A percentile compares a stretch with the other conserved stretches of the same genome.
Conservation (phyloP, 2,797 vertebrate species). For the Vireo griseus region DNA sequence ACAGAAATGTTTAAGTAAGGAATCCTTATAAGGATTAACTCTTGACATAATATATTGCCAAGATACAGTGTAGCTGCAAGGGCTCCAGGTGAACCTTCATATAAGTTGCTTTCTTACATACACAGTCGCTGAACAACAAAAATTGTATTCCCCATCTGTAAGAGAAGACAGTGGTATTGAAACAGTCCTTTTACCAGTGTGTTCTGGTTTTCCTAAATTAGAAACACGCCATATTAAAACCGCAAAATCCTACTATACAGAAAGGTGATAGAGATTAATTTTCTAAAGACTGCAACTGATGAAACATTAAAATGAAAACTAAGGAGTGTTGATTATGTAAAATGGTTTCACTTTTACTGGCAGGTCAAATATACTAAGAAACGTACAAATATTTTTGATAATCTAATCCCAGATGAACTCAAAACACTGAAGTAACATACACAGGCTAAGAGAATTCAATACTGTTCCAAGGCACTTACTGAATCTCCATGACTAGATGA, state of each 20-base stretch:
- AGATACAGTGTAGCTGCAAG: slow-evolving; percentile 65
- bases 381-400: slow-evolving; percentile 78
- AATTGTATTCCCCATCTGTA: slow-evolving; percentile 25
- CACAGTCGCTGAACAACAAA: slow-evolving; percentile 15
- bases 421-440: slow-evolving; percentile 75
- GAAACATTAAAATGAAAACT: slow-evolving; percentile 65
- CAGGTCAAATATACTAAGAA: slow-evolving; percentile 85
- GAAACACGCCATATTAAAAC: slow-evolving; percentile 23
- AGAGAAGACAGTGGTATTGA: slow-evolving; percentile 47
- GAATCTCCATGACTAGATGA: slow-evolving; percentile 83
- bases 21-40: slow-evolving; percentile 67
- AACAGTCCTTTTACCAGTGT: slow-evolving; percentile 51
- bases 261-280: slow-evolving; percentile 16
- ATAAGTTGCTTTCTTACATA: slow-evolving; percentile 59
- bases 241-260: neutral
- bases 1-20: slow-evolving; percentile 64
- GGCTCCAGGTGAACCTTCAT: slow-evolving; percentile 64
- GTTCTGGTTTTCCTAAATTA: slow-evolving; percentile 36
- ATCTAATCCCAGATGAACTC: slow-evolving; percentile 77
- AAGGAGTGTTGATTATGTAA: slow-evolving; percentile 34
- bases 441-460: slow-evolving; percentile 78
- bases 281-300: slow-evolving; percentile 11
- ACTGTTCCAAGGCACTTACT: slow-evolving; percentile 91
- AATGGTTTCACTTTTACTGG: slow-evolving; percentile 78
- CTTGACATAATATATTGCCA: slow-evolving; percentile 56